Evolutionary conservation across 2,113 vertebrate species (phyloP), one percentile per base, ranked within the genome.

Genomic region (Clarias magur): DNA sequence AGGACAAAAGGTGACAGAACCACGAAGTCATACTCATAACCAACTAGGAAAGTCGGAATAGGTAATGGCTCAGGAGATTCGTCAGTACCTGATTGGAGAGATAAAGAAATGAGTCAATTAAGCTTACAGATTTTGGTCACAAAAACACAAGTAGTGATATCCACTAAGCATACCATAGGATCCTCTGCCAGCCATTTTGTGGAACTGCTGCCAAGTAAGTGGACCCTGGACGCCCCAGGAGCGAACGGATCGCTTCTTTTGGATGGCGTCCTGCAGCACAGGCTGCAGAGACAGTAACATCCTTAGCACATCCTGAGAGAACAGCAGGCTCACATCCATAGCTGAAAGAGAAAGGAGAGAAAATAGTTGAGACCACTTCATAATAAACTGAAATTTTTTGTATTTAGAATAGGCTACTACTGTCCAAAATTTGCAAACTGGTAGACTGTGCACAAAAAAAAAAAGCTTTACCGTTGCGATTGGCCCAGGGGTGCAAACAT

Each of bases 151-250:
- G n/a, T 30, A 9, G 56, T 59, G 12, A 57, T 80, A 53, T 68
- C 2, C 13, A 30, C 73, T 59, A 83, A 21, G 30, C 91, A 96
- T 96, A 99, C 98, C 98, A 0, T 99, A 99, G 82, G 98, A 98
- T 90, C 98, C 98, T 89, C 98, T 97, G 88, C 98, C 98, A 90
- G 98, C 98, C 97, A 99, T 99, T 91, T 99, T 99, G 95, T 99
- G 98, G 90, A 99, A 99, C 91, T 99, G 98, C 87, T 99, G 98
- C 98, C 98, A 99, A 56, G 98, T 99, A 82, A 99, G 96, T 75
- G 98, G 98, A 9, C 98, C 98, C 89, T 99, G 98, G 90, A 99
- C 97, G 0, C 98, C 98, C 98, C 98, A 99, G 17, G 98, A 98
- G 83, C 98, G 96, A 7, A 99, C 95, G 0, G 97, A 98, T 70